These are phyloP conservation scores for Regulus satrapa DNA, from an alignment of 2,113 vertebrate species.

Conservation along the genomic window DNA sequence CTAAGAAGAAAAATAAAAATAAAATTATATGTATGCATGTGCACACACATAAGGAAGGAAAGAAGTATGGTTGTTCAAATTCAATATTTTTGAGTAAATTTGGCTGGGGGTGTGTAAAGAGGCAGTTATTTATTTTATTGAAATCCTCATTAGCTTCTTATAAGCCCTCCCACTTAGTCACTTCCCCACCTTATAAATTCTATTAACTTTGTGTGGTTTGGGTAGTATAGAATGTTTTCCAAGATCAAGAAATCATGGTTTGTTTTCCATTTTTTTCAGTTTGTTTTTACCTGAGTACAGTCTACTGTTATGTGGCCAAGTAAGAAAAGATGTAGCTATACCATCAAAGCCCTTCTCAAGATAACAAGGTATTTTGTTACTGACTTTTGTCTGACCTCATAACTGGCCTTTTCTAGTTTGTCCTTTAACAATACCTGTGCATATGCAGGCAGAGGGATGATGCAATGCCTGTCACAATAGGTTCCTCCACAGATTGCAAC, in stretches of 20 bases:
- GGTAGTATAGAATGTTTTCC: neutral
- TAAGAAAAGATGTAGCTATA: neutral
- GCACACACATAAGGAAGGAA: neutral
- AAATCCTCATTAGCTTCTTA: neutral
- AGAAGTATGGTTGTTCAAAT: neutral
- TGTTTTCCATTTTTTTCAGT: neutral
- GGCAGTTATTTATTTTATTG: neutral
- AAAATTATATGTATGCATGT: neutral
- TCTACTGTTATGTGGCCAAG: neutral
- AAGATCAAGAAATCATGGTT: neutral
- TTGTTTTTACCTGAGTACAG: neutral
- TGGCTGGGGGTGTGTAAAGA: neutral
- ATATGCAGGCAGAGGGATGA: neutral
- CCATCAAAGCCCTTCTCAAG: neutral
- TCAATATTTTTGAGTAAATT: neutral
- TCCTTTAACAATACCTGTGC: neutral
- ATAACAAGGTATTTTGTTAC: neutral
- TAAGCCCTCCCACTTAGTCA: neutral
- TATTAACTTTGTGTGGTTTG: neutral
- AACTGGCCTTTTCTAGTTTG: neutral
- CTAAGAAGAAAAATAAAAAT: neutral
- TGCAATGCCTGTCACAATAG: neutral
- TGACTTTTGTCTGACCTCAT: neutral
- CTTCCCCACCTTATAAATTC: neutral
- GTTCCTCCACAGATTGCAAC: neutral